Evolutionary conservation across 2,888 invertebrate genomes (phyloP).

Genomic region (Heliconius ethilla): DNA sequence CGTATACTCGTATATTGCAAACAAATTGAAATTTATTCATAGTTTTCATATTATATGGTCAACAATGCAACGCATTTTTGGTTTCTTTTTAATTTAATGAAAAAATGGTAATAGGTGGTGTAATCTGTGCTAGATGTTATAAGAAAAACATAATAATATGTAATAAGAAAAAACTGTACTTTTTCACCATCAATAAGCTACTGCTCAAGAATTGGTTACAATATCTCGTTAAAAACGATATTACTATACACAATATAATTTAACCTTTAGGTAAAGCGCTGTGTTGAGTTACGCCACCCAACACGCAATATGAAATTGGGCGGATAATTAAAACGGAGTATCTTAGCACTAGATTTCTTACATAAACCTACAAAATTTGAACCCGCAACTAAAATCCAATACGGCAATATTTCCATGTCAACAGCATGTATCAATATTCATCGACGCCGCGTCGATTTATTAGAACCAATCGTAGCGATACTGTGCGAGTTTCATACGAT

Average conservation of each 20-base stretch:
- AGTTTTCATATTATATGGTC: background rate
- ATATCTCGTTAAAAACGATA: too few species aligned
- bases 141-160: too few species aligned
- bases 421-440: conserved; percentile 64
- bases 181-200: too few species aligned
- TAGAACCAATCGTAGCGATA: conserved; percentile 61
- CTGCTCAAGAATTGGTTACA: too few species aligned
- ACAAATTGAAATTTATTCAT: background rate
- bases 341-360: background rate
- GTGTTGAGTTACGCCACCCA: background rate
- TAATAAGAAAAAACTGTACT: too few species aligned
- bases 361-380: background rate
- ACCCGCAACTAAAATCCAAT: background rate
- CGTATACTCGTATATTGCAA: background rate
- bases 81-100: background rate
- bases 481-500: conserved; percentile 30
- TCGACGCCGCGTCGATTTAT: conserved; percentile 67
- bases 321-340: background rate
- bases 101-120: too few species aligned
- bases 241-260: background rate
- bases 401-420: conserved; percentile 33
- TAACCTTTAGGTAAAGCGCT: background rate
- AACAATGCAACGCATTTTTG: background rate
- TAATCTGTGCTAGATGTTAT: too few species aligned
- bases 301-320: background rate